phyloP scores from a whole-genome alignment of 2,797 vertebrate genomes.

The Siniperca obscura region DNA sequence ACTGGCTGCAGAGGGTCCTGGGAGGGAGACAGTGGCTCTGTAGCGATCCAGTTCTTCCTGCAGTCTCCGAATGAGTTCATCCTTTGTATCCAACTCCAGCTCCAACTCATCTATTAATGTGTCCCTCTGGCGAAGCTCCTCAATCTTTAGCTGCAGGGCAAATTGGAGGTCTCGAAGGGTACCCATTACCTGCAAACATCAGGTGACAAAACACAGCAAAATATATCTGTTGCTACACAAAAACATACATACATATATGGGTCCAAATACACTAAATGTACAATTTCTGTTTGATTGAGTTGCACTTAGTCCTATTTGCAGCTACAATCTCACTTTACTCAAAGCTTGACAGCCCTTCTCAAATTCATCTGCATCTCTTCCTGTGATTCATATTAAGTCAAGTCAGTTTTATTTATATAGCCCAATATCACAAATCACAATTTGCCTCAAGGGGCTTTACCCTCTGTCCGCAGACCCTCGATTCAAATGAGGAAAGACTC shows the following conservation, averaged over 20 bases:
- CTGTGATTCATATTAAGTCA: neutral
- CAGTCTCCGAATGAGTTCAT: constrained; percentile 87
- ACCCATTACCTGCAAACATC: constrained; percentile 79
- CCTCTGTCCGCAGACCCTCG: too few relatives aligned
- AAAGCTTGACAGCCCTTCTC: neutral
- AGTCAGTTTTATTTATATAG: too few relatives aligned
- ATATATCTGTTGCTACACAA: neutral
- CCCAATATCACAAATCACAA: too few relatives aligned
- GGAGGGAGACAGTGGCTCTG: constrained; percentile 72
- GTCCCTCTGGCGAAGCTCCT: constrained; percentile 89
- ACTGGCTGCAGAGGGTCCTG: constrained; percentile 68
- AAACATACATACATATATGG: neutral
- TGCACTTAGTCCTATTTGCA: neutral
- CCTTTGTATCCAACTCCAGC: constrained; percentile 87
- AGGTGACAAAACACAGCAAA: neutral
- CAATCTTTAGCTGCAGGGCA: constrained; percentile 87
- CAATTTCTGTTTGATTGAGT: neutral
- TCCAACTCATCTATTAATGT: constrained; percentile 87
- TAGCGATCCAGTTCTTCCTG: constrained; percentile 87
- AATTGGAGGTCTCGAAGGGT: constrained; percentile 88
- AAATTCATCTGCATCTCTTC: neutral
- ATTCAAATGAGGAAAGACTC: too few relatives aligned
- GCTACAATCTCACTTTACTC: neutral
- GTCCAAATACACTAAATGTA: neutral
- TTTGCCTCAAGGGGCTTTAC: too few relatives aligned